Evolutionary conservation across 2,888 invertebrate genomes (phyloP).

Genomic region (Strigamia transsilvanica): DNA sequence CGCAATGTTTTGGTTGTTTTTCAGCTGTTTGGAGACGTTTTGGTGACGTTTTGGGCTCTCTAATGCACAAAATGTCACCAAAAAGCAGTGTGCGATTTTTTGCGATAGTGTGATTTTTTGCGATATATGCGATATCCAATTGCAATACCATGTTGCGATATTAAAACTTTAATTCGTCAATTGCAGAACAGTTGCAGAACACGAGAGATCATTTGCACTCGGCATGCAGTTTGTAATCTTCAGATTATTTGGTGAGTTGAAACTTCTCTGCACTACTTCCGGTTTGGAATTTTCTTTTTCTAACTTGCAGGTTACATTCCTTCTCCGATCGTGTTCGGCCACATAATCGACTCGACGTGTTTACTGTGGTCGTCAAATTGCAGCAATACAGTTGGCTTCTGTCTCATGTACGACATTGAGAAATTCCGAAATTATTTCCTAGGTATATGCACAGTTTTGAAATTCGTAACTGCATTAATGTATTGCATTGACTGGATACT

Average conservation of each 20-base stretch:
- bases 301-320: slow-evolving; percentile 64
- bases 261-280: too few species aligned
- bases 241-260: slow-evolving; percentile 65
- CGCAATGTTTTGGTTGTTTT: too few species aligned
- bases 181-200: slow-evolving; percentile 65
- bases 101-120: too few species aligned
- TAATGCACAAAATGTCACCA: too few species aligned
- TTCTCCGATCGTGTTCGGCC: slow-evolving; percentile 68
- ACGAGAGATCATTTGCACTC: slow-evolving; percentile 67
- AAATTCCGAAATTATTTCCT: slow-evolving; percentile 91
- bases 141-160: too few species aligned
- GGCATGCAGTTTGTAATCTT: slow-evolving; percentile 68
- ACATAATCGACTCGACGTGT: slow-evolving; percentile 67
- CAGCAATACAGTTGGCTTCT: slow-evolving; percentile 76
- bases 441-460: slow-evolving; percentile 87
- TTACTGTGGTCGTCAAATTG: slow-evolving; percentile 65
- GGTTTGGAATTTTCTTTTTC: too few species aligned
- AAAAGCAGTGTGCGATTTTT: too few species aligned
- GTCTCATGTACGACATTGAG: slow-evolving; percentile 90
- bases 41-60: too few species aligned
- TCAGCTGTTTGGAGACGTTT: too few species aligned
- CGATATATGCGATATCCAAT: too few species aligned
- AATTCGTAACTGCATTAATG: slow-evolving; percentile 83
- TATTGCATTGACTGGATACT: slow-evolving; percentile 91
- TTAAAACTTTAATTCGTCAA: too few species aligned